Base-by-base conservation (phyloP, 2,888 invertebrate genomes). In the Leptogaster cylindrica region DNA sequence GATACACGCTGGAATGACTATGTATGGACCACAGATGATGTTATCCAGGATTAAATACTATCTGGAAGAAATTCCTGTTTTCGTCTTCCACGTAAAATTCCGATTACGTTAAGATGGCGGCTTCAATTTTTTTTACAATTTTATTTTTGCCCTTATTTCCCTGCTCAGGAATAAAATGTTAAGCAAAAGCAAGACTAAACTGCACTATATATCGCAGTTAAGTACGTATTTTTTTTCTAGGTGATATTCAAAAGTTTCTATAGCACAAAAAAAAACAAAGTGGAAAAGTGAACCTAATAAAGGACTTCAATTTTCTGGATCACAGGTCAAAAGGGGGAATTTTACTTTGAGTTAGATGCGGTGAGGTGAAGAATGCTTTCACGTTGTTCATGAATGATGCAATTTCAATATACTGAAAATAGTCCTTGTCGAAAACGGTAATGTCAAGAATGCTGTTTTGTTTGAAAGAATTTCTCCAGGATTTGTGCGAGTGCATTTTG, bases 41-140 rank as follows among this genome's bases (percentile, higher is more conserved):
- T 46, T 63, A 63, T 23, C 41, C 41, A 58, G 58, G 41, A 58
- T 58, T 52, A 52, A 52, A 52, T n/a, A 52, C 33, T 52, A 52
- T 33, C 52, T 52, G 20, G 20, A 33, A 20, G 14, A 51, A 27
- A 28, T 52, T 33, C 33, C 20, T 52, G n/a, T n/a, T n/a, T n/a
- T n/a, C n/a, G n/a, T n/a, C n/a, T n/a, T n/a, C n/a, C n/a, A n/a
- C n/a, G n/a, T n/a, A n/a, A n/a, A n/a, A n/a, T n/a, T n/a, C n/a
- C n/a, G n/a, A n/a, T n/a, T n/a, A n/a, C n/a, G n/a, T n/a, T n/a
- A n/a, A n/a, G n/a, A n/a, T n/a, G n/a, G n/a, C n/a, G n/a, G n/a
- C n/a, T n/a, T n/a, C n/a, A n/a, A n/a, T n/a, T n/a, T n/a, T n/a
- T n/a, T n/a, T n/a, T n/a, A n/a, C n/a, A n/a, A n/a, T n/a, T n/a